These are phyloP conservation scores for Dioctria linearis DNA, from an alignment of 2,888 invertebrate genomes.

Conservation along the genomic window DNA sequence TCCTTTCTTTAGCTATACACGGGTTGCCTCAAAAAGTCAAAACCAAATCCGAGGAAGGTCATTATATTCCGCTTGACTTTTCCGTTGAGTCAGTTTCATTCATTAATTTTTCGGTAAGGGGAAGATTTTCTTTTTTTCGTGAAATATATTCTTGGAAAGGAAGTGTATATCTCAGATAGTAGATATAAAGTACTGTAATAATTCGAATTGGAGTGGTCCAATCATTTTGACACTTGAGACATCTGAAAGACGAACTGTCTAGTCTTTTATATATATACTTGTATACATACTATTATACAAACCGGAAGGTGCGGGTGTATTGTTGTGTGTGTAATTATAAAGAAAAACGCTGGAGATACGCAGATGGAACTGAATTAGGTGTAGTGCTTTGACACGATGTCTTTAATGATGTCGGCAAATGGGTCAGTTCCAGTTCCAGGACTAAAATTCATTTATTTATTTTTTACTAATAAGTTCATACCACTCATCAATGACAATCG, in stretches of 20 bases:
- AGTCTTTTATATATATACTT: background rate
- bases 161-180: constrained; percentile 28
- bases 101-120: constrained; percentile 26
- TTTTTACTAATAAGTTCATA: no score
- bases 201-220: constrained; percentile 4
- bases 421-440: no score
- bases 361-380: no score
- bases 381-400: no score
- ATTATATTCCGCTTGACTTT: background rate
- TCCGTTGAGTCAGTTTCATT: background rate
- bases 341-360: no score
- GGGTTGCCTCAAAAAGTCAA: no score
- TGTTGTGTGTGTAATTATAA: no score
- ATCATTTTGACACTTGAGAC: constrained; percentile 26
- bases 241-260: constrained; percentile 17
- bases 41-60: background rate
- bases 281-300: no score
- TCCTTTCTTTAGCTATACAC: no score
- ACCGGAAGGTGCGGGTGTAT: background rate
- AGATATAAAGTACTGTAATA: constrained; percentile 19
- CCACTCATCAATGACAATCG: no score
- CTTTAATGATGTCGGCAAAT: no score
- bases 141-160: constrained; percentile 19
- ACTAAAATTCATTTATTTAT: no score
- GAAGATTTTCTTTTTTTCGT: constrained; percentile 8